phyloP scores from a whole-genome alignment of 2,113 vertebrate genomes.

The Ginglymostoma cirratum region DNA sequence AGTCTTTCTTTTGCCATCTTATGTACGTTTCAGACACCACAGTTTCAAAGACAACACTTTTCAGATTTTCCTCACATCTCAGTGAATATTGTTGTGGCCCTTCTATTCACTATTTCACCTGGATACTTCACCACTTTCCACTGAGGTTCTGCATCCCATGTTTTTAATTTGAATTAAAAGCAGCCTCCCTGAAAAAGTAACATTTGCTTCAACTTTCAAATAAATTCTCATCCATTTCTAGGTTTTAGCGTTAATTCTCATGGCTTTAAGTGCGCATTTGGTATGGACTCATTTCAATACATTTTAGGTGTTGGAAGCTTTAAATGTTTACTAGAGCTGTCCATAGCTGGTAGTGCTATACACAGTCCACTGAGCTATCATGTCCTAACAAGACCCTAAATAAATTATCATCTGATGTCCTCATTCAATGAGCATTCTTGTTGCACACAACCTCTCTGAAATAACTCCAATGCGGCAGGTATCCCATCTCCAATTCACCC shows the following conservation, averaged over 20 bases:
- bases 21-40: not conserved
- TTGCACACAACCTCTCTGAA: not conserved
- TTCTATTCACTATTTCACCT: not conserved
- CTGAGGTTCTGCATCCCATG: not conserved
- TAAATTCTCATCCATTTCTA: not conserved
- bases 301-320: not conserved
- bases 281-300: not conserved
- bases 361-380: not conserved
- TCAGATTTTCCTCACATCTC: not conserved
- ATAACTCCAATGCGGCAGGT: too few species aligned
- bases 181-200: not conserved
- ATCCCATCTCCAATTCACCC: too few species aligned
- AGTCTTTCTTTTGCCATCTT: not conserved
- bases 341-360: not conserved
- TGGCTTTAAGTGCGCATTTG: not conserved
- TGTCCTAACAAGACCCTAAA: not conserved
- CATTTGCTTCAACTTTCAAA: not conserved
- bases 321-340: not conserved
- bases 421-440: not conserved
- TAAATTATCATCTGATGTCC: not conserved
- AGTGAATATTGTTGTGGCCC: not conserved
- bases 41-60: not conserved
- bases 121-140: not conserved
- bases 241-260: not conserved
- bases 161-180: not conserved